These are phyloP conservation scores for human (Homo sapiens) DNA, from an alignment of 2,113 vertebrate genomes.

Conservation along the genomic window GRCh38 chr2:216588001-216588500, in stretches of 20 bases:
- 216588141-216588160: background rate
- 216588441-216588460: background rate
- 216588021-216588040: background rate
- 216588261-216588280: background rate
- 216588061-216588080: background rate
- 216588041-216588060: background rate
- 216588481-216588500: background rate
- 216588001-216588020: background rate
- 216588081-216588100: background rate
- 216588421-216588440: background rate
- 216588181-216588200: background rate
- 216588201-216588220: background rate
- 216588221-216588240: background rate
- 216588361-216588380: background rate
- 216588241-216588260: background rate
- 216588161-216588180: background rate
- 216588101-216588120: no score
- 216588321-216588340: background rate
- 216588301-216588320: background rate
- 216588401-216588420: background rate
- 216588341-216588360: no score
- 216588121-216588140: background rate
- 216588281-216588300: background rate
- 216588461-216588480: background rate
- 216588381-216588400: background rate